Evolutionary conservation across 2,797 vertebrate species (phyloP), one percentile per base, ranked within the genome.

Genomic region (Epinephelus coioides): DNA sequence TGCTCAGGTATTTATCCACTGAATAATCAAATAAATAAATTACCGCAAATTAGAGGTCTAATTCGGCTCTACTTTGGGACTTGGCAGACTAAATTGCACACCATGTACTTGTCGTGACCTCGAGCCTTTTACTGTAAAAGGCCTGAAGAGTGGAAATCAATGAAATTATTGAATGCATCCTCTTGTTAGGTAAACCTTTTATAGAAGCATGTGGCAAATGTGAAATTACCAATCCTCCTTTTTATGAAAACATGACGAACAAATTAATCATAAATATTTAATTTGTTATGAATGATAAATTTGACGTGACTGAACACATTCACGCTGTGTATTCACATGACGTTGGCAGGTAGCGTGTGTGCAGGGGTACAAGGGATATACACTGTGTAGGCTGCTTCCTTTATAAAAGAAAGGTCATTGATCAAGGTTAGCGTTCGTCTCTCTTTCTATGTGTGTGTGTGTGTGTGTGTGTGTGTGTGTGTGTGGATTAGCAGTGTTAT

Each of bases 341-440:
- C 60, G n/a, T 57, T 1, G 21, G 27, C 40, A 62, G 43, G 15
- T 68, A 76, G 25, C 57, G 43, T 15, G 8, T 70, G 76, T 75
- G 57, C 38, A 1, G 69, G 12, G 18, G 49, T 59, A 47, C 69
- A 62, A 53, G 40, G 65, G 62, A 74, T 46, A 70, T 34, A 83
- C 80, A 83, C 34, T 69, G 43, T 69, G 43, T 75, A 25, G 73
- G 53, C 64, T 69, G 66, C 54, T 67, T 67, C 57, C 76, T 79
- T 85, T 76, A 75, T 69, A 83, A 87, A 88, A 70, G 76, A 88
- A 91, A 90, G 88, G 88, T 91, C 85, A 89, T 34, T 81, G 76
- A 88, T 87, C 87, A 91, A 91, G 88, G 87, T 88, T 79, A 81
- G 57, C 46, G 76, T 79, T 69, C 6, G 18, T 75, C 57, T 83